Base-by-base conservation (phyloP, 1,140 invertebrate genomes). In the Heliconius eleuchia region DNA sequence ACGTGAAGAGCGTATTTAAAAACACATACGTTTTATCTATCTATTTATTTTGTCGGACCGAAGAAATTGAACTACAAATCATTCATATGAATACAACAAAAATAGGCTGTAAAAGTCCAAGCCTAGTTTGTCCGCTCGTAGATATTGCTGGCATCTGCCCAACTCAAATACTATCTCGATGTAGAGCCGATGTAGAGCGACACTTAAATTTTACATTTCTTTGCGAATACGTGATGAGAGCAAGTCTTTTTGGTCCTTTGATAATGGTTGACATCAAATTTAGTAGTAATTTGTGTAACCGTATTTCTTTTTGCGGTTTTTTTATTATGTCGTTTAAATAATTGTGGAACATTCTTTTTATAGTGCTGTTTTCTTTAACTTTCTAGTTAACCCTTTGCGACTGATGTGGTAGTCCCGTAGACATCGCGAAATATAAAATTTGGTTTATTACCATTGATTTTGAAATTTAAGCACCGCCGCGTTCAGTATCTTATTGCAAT, bases 91-190 rank as follows among this genome's bases (percentile, higher is more conserved):
- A 76, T 42, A 76, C 18, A 76, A 60, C 57, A 76, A 76, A 76
- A 76, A 76, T 90, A 86, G 86, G 84, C 85, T 86, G 85, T 88
- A 87, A 87, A 88, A 86, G 85, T 87, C 84, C 85, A 86, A 83
- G 83, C 75, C 83, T 87, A 82, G 87, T 87, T 86, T 85, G 86
- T 83, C 83, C 78, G 77, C 57, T 82, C 71, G 86, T 81, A 85
- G 85, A 87, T 85, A 88, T 88, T 85, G 81, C 85, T 91, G 88
- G 89, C 84, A 27, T 42, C 3, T 2, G 78, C 87, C 89, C 89
- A 91, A 87, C 80, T 86, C 84, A 84, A 87, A 89, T 88, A 78
- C 80, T 82, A 81, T 83, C 79, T 78, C 76, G 77, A 79, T 82
- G 80, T 82, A 77, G 34, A 70, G 74, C 18, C 80, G 74, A 50